A percentile compares a stretch with the other conserved stretches of the same genome.
Conservation (phyloP, 2,113 vertebrate genomes). For the Herpailurus yagouaroundi region DNA sequence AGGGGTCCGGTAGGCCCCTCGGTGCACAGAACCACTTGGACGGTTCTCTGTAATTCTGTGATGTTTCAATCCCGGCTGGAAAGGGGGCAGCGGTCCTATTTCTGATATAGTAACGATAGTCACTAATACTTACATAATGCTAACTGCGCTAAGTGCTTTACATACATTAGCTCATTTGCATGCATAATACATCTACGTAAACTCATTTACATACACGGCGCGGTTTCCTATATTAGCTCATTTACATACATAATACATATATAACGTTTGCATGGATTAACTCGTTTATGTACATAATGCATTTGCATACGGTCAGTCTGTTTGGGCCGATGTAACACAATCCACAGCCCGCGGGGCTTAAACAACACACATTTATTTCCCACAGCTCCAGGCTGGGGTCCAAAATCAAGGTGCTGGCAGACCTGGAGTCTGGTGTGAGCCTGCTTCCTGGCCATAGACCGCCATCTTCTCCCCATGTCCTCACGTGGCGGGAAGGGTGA, state of each 20-base stretch:
- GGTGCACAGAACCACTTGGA: not conserved
- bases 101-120: not conserved
- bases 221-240: not conserved
- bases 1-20: not conserved
- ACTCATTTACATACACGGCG: not conserved
- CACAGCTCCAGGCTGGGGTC: not conserved
- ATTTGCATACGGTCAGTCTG: not conserved
- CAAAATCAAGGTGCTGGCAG: not conserved
- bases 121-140: not conserved
- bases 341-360: not conserved
- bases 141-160: not conserved
- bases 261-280: not conserved
- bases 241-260: not conserved
- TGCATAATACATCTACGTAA: too few species aligned
- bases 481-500: not conserved
- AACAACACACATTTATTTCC: not conserved
- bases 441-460: not conserved
- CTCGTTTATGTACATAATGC: not conserved
- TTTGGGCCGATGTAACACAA: not conserved
- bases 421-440: not conserved
- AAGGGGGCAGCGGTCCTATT: not conserved
- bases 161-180: not conserved
- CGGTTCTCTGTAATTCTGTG: not conserved
- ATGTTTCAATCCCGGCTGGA: not conserved
- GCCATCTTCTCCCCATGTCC: fast-evolving